Evolutionary conservation across 2,797 vertebrate genomes (phyloP).

Genomic region (Salarias fasciatus): DNA sequence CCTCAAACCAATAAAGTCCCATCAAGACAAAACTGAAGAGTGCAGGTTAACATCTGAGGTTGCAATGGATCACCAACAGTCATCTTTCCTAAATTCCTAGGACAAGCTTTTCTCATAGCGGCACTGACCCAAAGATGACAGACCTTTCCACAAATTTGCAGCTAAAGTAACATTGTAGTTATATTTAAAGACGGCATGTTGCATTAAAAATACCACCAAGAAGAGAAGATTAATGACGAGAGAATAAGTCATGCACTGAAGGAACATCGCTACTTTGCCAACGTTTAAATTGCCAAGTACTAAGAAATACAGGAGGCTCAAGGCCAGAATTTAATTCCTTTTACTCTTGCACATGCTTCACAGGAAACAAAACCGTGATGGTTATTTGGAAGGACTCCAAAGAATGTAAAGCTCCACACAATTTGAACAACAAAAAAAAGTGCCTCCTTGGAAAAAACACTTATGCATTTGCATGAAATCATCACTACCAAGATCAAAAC

Average conservation of each 20-base stretch:
- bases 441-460: too few relatives aligned
- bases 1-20: slow-evolving; percentile 1
- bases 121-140: slow-evolving; percentile 9
- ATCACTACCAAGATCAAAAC: too few relatives aligned
- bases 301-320: slow-evolving; percentile 24
- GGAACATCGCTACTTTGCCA: background rate
- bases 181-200: slow-evolving; percentile 1
- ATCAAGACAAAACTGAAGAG: slow-evolving; percentile 9
- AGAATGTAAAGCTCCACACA: background rate
- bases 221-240: slow-evolving; percentile 8
- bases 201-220: slow-evolving; percentile 17
- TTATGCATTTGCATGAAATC: too few relatives aligned
- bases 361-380: slow-evolving; percentile 6
- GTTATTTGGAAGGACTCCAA: background rate
- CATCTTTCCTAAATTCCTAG: too few relatives aligned
- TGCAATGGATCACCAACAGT: too few relatives aligned
- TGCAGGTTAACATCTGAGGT: background rate
- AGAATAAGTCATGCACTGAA: background rate
- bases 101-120: background rate
- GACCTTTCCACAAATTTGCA: background rate
- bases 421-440: background rate
- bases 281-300: slow-evolving; percentile 24
- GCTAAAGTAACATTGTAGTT: slow-evolving; percentile 4
- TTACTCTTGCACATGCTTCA: slow-evolving; percentile 11
- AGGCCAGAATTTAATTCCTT: slow-evolving; percentile 25